These are phyloP conservation scores for Toxostoma redivivum DNA, from an alignment of 2,113 vertebrate species.

Conservation along the genomic window DNA sequence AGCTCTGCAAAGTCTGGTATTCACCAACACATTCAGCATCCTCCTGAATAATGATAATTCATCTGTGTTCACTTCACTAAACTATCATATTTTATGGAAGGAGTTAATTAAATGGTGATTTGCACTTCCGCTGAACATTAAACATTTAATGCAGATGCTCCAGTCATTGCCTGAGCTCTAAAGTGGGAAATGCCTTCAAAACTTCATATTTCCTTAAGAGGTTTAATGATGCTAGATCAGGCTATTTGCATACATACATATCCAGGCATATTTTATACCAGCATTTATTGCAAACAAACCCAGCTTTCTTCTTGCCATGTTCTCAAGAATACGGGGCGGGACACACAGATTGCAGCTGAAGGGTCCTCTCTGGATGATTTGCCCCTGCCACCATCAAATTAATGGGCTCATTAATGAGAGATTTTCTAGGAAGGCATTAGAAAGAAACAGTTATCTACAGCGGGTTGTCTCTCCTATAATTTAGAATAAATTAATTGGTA, in stretches of 20 bases:
- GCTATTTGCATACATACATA: slow-evolving; percentile 62
- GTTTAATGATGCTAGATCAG: slow-evolving; percentile 60
- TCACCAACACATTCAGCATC: not conserved
- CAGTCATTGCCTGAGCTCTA: slow-evolving; percentile 48
- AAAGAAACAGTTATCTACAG: slow-evolving; percentile 53
- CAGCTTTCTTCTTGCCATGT: slow-evolving; percentile 15
- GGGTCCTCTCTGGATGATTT: slow-evolving; percentile 55
- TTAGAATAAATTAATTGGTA: slow-evolving; percentile 63
- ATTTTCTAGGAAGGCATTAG: slow-evolving; percentile 52
- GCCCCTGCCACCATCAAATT: slow-evolving; percentile 51
- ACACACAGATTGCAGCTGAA: slow-evolving; percentile 47
- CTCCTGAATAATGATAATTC: slow-evolving; percentile 49
- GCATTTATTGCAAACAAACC: slow-evolving; percentile 31
- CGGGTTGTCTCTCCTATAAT: slow-evolving; percentile 39
- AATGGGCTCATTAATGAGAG: slow-evolving; percentile 52
- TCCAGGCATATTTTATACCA: slow-evolving; percentile 36
- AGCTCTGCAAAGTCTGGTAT: not conserved
- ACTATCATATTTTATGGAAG: slow-evolving; percentile 62
- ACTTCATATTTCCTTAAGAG: slow-evolving; percentile 64
- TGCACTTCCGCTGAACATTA: slow-evolving; percentile 62
- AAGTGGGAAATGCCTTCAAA: slow-evolving; percentile 61
- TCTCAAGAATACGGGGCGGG: not conserved
- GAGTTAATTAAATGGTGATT: slow-evolving; percentile 69
- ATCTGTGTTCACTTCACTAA: slow-evolving; percentile 59
- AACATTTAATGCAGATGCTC: slow-evolving; percentile 66